A percentile compares a stretch with the other conserved stretches of the same genome.
Conservation (phyloP, 2,888 invertebrate species). For the Oithona nana region DNA sequence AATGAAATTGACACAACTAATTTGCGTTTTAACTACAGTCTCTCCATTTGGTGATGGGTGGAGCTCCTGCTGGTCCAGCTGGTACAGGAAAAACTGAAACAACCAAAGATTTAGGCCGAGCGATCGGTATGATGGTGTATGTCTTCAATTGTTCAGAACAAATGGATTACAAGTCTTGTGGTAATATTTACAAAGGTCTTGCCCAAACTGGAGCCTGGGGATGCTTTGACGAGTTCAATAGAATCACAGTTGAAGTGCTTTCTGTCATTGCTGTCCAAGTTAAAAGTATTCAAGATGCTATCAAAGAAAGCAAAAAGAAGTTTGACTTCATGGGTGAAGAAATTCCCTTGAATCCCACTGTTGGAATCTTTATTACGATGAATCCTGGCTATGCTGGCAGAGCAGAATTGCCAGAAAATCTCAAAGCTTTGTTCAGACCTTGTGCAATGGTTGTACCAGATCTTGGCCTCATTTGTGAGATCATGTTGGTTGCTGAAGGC, state of each 20-base stretch:
- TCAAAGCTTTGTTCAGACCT: conserved; percentile 50
- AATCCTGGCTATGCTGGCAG: conserved; percentile 93
- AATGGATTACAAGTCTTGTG: conserved; percentile 95
- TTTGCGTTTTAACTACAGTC: conserved; percentile 49
- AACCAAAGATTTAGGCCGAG: conserved; percentile 85
- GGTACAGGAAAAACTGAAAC: conserved; percentile 95
- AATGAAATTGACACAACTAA: background rate
- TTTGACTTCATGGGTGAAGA: conserved; percentile 91
- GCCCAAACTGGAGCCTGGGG: conserved; percentile 97
- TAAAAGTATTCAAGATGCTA: conserved; percentile 42
- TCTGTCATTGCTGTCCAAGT: conserved; percentile 95
- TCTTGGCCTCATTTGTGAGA: conserved; percentile 89
- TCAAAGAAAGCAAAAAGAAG: conserved; percentile 62
- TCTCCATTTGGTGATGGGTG: conserved; percentile 89
- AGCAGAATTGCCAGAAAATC: conserved; percentile 62
- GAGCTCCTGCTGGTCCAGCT: conserved; percentile 82
- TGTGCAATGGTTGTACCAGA: conserved; percentile 98
- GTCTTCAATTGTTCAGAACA: conserved; percentile 95
- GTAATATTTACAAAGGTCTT: conserved; percentile 87
- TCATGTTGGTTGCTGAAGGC: conserved; percentile 94
- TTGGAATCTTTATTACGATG: conserved; percentile 95
- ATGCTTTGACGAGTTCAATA: conserved; percentile 92
- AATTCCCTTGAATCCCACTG: conserved; percentile 60
- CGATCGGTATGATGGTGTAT: conserved; percentile 89
- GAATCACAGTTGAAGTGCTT: conserved; percentile 86